phyloP scores from a whole-genome alignment of 2,888 invertebrate species.

The Drymonia ruficornis region DNA sequence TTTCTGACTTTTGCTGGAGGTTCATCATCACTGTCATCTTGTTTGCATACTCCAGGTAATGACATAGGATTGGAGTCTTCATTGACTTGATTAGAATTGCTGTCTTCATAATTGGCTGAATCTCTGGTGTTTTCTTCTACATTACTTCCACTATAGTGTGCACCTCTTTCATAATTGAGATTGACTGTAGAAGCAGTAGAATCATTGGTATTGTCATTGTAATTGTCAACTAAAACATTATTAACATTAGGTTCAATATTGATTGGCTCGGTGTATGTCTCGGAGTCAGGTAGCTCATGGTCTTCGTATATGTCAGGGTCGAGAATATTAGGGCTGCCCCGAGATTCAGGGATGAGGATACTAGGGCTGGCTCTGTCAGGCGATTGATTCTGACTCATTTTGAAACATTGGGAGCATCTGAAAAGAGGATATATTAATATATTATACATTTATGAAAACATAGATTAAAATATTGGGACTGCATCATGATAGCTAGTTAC shows the following conservation, averaged over 20 bases:
- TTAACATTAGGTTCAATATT: neutral
- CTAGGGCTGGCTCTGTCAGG: constrained; percentile 33
- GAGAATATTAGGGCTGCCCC: constrained; percentile 41
- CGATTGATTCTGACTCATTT: constrained; percentile 26
- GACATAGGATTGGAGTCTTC: constrained; percentile 22
- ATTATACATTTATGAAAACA: too few relatives aligned
- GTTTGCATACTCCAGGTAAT: constrained; percentile 29
- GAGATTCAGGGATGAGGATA: constrained; percentile 33
- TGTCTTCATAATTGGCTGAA: constrained; percentile 7
- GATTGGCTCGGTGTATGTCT: constrained; percentile 7
- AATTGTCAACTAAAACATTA: neutral
- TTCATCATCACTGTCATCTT: constrained; percentile 38
- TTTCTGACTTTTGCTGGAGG: constrained; percentile 66
- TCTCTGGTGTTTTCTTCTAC: constrained; percentile 11
- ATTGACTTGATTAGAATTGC: neutral
- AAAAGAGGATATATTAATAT: constrained; percentile 5
- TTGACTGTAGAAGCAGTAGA: constrained; percentile 4
- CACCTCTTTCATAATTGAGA: neutral
- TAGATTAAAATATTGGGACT: too few relatives aligned
- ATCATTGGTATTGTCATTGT: constrained; percentile 15
- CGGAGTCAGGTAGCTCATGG: constrained; percentile 5
- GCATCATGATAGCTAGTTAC: too few relatives aligned
- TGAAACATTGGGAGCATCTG: constrained; percentile 22
- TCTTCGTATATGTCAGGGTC: constrained; percentile 5
- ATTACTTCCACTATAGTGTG: neutral